These are phyloP conservation scores for Seira sanloemensis DNA, from an alignment of 2,888 invertebrate species.

Conservation along the genomic window DNA sequence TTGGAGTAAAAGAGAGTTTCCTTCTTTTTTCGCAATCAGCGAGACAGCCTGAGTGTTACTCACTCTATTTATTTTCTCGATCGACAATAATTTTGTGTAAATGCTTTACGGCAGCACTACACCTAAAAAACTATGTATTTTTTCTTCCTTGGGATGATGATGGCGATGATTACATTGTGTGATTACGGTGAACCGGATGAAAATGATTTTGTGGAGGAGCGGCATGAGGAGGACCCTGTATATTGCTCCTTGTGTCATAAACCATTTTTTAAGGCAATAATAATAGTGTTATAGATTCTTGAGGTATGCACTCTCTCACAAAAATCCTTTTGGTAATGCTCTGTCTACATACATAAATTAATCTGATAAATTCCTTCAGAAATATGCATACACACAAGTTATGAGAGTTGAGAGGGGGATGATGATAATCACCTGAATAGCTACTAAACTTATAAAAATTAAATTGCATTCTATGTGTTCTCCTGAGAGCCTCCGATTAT, in stretches of 20 bases:
- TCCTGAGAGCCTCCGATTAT: conserved; percentile 23
- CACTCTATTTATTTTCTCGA: not conserved
- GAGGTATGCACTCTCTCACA: too few relatives aligned
- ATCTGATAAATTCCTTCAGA: conserved; percentile 33
- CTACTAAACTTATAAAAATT: too few relatives aligned
- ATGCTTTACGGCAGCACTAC: too few relatives aligned
- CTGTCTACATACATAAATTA: conserved; percentile 32
- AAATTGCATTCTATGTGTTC: conserved; percentile 24
- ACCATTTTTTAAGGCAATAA: conserved; percentile 8
- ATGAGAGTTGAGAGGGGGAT: too few relatives aligned
- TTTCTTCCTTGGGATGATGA: not conserved
- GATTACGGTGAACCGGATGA: conserved; percentile 54
- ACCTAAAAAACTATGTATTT: too few relatives aligned
- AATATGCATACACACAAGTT: too few relatives aligned
- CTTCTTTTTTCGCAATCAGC: not conserved
- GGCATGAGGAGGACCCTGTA: not conserved
- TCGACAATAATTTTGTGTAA: too few relatives aligned
- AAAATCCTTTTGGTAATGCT: not conserved
- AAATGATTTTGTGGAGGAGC: conserved; percentile 40
- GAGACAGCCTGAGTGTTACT: conserved; percentile 23
- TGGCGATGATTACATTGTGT: conserved; percentile 5
- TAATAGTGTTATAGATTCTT: not conserved
- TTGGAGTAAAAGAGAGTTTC: too few relatives aligned
- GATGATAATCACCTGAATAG: not conserved
- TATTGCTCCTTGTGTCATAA: conserved; percentile 15